phyloP scores from a whole-genome alignment of 2,797 vertebrate genomes.

The Bradypus variegatus region DNA sequence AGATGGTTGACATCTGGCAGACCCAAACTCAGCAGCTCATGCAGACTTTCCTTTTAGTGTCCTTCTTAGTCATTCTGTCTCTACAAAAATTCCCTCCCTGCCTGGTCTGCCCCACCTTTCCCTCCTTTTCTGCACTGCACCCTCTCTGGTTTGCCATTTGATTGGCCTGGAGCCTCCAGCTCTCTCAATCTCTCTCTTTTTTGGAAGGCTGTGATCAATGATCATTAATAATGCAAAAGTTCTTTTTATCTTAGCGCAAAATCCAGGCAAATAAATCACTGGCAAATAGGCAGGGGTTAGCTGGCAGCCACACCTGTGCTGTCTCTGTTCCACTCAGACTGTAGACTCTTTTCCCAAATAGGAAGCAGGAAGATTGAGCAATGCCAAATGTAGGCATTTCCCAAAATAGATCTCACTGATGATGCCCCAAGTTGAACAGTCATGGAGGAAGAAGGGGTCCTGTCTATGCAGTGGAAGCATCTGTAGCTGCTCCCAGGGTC shows the following conservation, averaged over 20 bases:
- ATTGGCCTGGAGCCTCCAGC: slow-evolving; percentile 29
- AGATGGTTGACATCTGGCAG: background rate
- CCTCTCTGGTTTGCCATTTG: background rate
- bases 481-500: background rate
- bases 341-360: slow-evolving; percentile 35
- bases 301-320: slow-evolving; percentile 22
- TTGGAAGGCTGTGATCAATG: slow-evolving; percentile 58
- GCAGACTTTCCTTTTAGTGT: background rate
- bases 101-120: background rate
- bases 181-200: slow-evolving; percentile 40
- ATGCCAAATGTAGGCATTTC: slow-evolving; percentile 18
- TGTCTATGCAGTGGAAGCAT: background rate
- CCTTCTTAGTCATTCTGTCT: slow-evolving; percentile 38
- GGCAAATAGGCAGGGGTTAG: slow-evolving; percentile 34
- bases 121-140: background rate
- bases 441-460: background rate
- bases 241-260: slow-evolving; percentile 56
- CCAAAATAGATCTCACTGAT: background rate
- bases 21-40: background rate
- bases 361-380: slow-evolving; percentile 7
- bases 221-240: slow-evolving; percentile 63
- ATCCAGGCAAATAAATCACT: slow-evolving; percentile 56
- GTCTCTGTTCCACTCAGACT: background rate
- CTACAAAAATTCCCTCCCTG: background rate
- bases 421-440: background rate